These are phyloP conservation scores for Clupea harengus DNA, from an alignment of 2,113 vertebrate genomes.

Conservation along the genomic window DNA sequence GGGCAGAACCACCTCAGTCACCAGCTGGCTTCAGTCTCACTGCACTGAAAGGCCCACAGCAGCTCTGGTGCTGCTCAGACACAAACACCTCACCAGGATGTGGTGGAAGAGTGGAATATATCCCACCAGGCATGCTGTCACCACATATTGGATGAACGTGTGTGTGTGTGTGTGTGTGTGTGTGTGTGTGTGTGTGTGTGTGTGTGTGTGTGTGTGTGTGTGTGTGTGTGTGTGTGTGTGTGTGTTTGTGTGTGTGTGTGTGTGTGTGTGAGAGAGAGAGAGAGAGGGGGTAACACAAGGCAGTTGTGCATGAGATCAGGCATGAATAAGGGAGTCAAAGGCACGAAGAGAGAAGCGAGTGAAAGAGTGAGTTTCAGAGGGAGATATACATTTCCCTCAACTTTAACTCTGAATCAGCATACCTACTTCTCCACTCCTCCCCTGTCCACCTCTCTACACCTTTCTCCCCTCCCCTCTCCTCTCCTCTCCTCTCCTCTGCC, in stretches of 20 bases:
- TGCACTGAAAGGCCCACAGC: not conserved
- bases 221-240: constrained; percentile 9
- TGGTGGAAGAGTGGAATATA: not conserved
- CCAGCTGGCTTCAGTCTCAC: not conserved
- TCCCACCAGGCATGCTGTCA: not conserved
- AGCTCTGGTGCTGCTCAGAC: not conserved
- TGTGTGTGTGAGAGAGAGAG: no score
- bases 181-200: constrained; percentile 4
- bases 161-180: not conserved
- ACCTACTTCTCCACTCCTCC: not conserved
- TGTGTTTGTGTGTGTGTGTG: no score
- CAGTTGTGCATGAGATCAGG: no score
- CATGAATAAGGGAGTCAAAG: no score
- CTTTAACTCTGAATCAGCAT: not conserved
- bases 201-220: constrained; percentile 19
- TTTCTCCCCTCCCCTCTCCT: not conserved
- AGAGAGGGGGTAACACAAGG: no score
- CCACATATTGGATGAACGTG: not conserved
- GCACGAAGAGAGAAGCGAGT: not conserved
- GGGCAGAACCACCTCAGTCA: not conserved
- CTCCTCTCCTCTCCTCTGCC: no score
- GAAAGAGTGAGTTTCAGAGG: not conserved
- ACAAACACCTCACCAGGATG: not conserved
- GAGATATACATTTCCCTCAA: not conserved
- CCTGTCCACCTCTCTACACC: constrained; percentile 22